phyloP scores from a whole-genome alignment of 2,797 vertebrate species.

The Petrocephalus sullivani region DNA sequence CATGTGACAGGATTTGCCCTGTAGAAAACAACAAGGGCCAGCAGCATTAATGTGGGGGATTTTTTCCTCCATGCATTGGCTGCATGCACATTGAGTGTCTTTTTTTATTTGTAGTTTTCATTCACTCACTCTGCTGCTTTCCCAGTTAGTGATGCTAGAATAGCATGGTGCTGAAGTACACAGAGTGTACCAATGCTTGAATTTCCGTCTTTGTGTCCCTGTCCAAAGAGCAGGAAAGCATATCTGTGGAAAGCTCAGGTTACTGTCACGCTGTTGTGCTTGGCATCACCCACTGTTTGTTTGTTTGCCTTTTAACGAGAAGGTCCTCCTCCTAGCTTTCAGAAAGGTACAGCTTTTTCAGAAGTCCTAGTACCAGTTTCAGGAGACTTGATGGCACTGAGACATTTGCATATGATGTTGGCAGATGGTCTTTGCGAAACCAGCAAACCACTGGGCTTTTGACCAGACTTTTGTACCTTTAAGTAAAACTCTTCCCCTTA shows the following conservation, averaged over 20 bases:
- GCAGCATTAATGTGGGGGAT: not conserved
- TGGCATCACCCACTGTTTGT: not conserved
- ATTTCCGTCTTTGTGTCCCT: not conserved
- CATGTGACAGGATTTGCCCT: not conserved
- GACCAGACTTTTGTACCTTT: not conserved
- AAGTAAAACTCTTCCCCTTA: not conserved
- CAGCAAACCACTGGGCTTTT: not conserved
- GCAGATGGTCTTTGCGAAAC: not conserved
- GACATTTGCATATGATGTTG: not conserved
- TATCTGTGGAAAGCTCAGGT: not conserved
- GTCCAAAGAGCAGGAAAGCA: not conserved
- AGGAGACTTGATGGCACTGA: not conserved
- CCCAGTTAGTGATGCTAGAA: not conserved
- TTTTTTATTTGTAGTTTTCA: not conserved
- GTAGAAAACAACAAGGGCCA: not conserved
- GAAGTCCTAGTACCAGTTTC: not conserved
- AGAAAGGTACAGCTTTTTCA: not conserved
- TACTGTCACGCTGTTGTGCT: not conserved
- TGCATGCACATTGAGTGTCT: not conserved
- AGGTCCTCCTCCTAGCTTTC: not conserved
- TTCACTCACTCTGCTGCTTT: not conserved
- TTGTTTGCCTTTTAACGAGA: not conserved
- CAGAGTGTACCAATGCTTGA: not conserved
- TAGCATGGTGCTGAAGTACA: not conserved
- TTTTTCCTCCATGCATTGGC: not conserved